These are phyloP conservation scores for Anguilla marmorata DNA, from an alignment of 2,797 vertebrate genomes.

Conservation along the genomic window DNA sequence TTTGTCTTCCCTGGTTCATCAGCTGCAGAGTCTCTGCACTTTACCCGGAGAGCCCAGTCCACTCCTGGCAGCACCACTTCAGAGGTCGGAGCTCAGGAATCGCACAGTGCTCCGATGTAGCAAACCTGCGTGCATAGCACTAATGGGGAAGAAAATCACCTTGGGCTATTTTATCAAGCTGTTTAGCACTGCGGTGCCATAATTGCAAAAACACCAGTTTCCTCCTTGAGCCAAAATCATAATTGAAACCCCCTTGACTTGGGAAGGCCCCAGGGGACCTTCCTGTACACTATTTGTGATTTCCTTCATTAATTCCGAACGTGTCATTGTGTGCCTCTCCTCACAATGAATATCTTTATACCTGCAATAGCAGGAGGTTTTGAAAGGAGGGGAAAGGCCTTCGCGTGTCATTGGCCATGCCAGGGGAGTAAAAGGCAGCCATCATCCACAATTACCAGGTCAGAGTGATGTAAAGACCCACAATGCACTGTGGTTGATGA, in stretches of 20 bases:
- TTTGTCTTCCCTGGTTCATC: background rate
- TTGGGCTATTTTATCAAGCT: conserved; percentile 4
- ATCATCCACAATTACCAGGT: background rate
- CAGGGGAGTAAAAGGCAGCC: background rate
- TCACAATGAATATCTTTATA: background rate
- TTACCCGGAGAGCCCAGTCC: background rate
- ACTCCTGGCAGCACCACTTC: background rate
- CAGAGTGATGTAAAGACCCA: background rate
- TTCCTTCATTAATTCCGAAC: background rate
- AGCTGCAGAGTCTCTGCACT: background rate
- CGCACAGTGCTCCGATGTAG: background rate
- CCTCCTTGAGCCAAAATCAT: background rate
- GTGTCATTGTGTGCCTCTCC: background rate
- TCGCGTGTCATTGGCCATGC: background rate
- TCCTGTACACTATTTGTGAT: background rate
- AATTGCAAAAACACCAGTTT: background rate
- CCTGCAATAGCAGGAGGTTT: background rate
- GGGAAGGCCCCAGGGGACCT: background rate
- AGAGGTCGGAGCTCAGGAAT: background rate
- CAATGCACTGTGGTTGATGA: background rate
- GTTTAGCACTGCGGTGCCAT: background rate
- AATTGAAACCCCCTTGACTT: background rate
- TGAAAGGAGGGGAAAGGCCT: background rate
- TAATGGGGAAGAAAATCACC: background rate
- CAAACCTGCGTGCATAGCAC: background rate